Conservation (phyloP, 53 echinoderm and acorn worm genomes). For the Holothuria scabra region DNA sequence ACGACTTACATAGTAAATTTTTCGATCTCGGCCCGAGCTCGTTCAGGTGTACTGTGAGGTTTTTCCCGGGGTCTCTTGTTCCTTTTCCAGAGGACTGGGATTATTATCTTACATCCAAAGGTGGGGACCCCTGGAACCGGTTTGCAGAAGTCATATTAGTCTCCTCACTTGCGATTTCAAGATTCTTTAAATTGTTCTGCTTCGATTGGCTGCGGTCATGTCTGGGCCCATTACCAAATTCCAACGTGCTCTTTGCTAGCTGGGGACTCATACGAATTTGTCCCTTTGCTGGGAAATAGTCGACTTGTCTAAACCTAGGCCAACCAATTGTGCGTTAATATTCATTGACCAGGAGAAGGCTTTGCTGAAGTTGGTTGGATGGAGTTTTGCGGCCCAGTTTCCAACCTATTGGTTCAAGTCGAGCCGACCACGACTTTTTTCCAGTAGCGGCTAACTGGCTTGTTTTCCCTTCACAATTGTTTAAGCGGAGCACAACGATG, state of each 20-base stretch:
- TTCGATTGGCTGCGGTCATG: constrained; percentile 33
- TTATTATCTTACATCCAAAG: constrained; percentile 62
- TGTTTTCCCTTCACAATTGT: no score
- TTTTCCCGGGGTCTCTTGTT: constrained; percentile 12
- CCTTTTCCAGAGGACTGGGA: constrained; percentile 31
- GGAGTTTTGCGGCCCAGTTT: no score
- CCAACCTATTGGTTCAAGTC: no score
- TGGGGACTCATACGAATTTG: constrained; percentile 57
- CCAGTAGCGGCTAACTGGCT: no score
- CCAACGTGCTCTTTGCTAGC: constrained; percentile 64
- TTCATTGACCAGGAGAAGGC: constrained; percentile 59
- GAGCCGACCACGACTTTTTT: no score
- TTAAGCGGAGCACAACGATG: no score
- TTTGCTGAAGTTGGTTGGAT: no score
- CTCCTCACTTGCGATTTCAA: constrained; percentile 64
- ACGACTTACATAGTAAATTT: constrained; percentile 54
- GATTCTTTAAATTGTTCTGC: constrained; percentile 55
- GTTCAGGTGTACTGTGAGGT: constrained; percentile 26
- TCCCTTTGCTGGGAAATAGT: constrained; percentile 58
- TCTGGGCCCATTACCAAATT: background rate
- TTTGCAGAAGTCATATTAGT: constrained; percentile 56
- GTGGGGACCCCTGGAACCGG: constrained; percentile 52
- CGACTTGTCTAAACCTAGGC: constrained; percentile 20
- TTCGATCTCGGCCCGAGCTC: constrained; percentile 48
- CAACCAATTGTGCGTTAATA: constrained; percentile 40